A percentile compares a stretch with the other conserved stretches of the same genome.
Conservation (phyloP, 2,797 vertebrate genomes). For the Sebastolobus altivelis region DNA sequence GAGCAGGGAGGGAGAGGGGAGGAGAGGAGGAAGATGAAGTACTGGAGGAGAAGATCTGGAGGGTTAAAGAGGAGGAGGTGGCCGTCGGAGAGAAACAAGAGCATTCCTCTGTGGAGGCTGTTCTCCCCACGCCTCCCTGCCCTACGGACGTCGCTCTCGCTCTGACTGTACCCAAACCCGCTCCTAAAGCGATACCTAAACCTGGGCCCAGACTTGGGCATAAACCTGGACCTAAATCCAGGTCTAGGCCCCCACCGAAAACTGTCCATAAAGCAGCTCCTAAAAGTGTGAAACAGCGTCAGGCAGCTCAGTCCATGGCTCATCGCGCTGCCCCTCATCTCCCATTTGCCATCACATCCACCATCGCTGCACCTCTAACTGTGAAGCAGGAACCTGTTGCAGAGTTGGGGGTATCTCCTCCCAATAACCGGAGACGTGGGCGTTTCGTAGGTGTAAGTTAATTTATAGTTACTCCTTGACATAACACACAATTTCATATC, state of each 20-base stretch:
- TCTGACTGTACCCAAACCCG: conserved; percentile 69
- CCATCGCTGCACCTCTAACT: conserved; percentile 47
- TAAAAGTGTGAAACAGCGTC: conserved; percentile 77
- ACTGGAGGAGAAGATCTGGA: conserved; percentile 78
- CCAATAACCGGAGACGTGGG: conserved; percentile 67
- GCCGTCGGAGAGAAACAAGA: conserved; percentile 57
- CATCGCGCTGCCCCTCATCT: conserved; percentile 51
- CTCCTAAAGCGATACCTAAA: conserved; percentile 72
- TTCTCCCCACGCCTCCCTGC: conserved; percentile 53
- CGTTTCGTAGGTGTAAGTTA: conserved; percentile 80
- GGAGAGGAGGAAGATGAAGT: conserved; percentile 71
- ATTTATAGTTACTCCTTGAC: conserved; percentile 13
- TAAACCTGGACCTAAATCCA: conserved; percentile 78
- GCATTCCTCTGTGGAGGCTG: conserved; percentile 58
- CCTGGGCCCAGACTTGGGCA: conserved; percentile 75
- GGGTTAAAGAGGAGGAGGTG: conserved; percentile 74
- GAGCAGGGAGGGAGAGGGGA: conserved; percentile 69
- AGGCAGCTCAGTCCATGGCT: conserved; percentile 66
- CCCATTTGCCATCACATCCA: conserved; percentile 55
- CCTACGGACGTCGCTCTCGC: conserved; percentile 67
- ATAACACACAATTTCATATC: not conserved
- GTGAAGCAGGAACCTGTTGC: conserved; percentile 61
- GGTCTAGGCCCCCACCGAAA: conserved; percentile 71
- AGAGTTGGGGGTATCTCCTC: conserved; percentile 43
- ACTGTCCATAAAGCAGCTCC: conserved; percentile 77